Evolutionary conservation across 2,888 invertebrate species (phyloP), one percentile per base, ranked within the genome.

Genomic region (Sarcophaga carnaria): DNA sequence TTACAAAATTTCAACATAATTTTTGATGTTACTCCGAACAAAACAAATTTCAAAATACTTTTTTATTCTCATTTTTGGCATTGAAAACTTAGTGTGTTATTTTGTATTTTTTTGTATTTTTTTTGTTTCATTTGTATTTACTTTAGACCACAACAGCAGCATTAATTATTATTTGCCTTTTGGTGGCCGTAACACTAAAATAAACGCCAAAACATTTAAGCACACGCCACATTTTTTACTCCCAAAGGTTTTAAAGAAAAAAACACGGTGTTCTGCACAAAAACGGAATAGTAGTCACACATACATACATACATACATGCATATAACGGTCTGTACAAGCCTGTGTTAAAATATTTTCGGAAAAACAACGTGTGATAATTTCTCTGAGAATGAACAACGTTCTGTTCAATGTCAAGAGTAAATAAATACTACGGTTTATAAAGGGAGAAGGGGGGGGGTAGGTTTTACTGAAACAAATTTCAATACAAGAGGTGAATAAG

Each of bases 151-250:
- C 82, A 82, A 81, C 81, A 82, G 75, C 85, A 85, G 75, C 85
- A 85, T 85, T 82, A 85, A 85, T 85, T 82, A 82, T 85, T 75
- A 82, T 79, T 82, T 78, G 75, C 78, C 85, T 79, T 78, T 85
- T 79, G 81, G 66, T 49, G 81, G 74, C 78, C 74, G 27, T 70
- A 80, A 74, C 54, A 76, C 49, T 72, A 66, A 78, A 66, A 81
- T 47, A 17, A 45, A 25, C 25, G 10, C 11, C 20, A 70, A 62
- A 17, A 76, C 45, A 54, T 3, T 49, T 64, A n/a, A 20, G 60
- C 66, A 45, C 20, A 27, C 22, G 54, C 25, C 12, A 37, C 37
- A 2, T 37, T 37, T 37, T 37, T 37, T 37, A 6, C 6, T 37
- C 47, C 17, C 12, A 20, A 20, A n/a, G n/a, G 54, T 22, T 20